Percentiles rank a stretch among this genome's conserved stretches.
Evolutionary conservation across 2,113 vertebrate species (phyloP).

Genomic region (Bostrychus sinensis): DNA sequence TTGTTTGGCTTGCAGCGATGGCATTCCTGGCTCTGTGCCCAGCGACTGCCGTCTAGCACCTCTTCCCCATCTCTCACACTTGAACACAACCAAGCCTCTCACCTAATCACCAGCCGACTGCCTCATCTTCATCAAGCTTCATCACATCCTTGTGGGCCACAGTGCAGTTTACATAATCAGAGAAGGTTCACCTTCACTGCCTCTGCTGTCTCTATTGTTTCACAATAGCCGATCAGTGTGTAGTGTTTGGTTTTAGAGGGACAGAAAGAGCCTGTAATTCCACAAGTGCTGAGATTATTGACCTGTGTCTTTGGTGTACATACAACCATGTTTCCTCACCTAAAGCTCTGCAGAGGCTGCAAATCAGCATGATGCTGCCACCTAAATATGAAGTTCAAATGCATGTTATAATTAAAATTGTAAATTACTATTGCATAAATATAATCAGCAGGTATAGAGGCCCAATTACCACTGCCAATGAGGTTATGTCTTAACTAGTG

Average conservation of each 20-base stretch:
- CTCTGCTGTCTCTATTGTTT: conserved; percentile 4
- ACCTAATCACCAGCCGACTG: conserved; percentile 36
- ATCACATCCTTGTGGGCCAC: conserved; percentile 30
- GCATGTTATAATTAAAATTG: not conserved
- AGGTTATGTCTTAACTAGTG: too few relatives aligned
- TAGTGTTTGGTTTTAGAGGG: conserved; percentile 57
- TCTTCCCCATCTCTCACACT: conserved; percentile 57
- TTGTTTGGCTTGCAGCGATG: conserved; percentile 83
- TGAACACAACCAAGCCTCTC: conserved; percentile 31
- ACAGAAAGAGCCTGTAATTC: conserved; percentile 61
- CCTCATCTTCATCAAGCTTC: conserved; percentile 32
- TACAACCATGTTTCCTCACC: conserved; percentile 17
- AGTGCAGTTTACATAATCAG: conserved; percentile 16
- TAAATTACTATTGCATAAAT: too few relatives aligned
- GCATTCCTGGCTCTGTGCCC: conserved; percentile 89
- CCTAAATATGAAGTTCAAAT: too few relatives aligned
- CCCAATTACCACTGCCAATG: too few relatives aligned
- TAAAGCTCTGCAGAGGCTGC: conserved; percentile 14
- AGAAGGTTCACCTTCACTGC: conserved; percentile 8
- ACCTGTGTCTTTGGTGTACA: conserved; percentile 42
- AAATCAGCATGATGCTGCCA: conserved; percentile 3
- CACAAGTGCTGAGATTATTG: conserved; percentile 60
- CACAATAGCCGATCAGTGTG: conserved; percentile 28
- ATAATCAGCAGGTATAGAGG: too few relatives aligned
- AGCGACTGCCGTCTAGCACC: conserved; percentile 80